These are phyloP conservation scores for Mimumesa dahlbomi DNA, from an alignment of 2,888 invertebrate genomes.

Conservation along the genomic window DNA sequence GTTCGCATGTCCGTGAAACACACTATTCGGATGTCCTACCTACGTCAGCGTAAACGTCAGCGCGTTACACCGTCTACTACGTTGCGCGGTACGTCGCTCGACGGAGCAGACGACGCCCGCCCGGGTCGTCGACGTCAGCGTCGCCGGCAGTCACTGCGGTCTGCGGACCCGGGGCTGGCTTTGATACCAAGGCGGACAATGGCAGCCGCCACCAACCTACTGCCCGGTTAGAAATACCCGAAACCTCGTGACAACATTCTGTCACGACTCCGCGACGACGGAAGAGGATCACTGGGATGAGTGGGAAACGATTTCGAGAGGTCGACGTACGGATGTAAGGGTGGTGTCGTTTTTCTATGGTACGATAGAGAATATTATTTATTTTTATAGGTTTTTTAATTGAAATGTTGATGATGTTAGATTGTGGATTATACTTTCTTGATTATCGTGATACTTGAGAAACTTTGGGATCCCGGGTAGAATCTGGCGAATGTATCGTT, in stretches of 20 bases:
- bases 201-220: slow-evolving; percentile 7
- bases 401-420: not conserved
- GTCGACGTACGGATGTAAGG: too few species aligned
- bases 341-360: too few species aligned
- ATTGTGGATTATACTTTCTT: slow-evolving; percentile 2
- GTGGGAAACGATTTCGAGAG: not conserved
- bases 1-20: slow-evolving; percentile 36
- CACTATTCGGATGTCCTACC: slow-evolving; percentile 37
- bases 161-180: slow-evolving; percentile 28
- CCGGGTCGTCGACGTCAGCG: slow-evolving; percentile 26
- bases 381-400: too few species aligned
- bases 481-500: slow-evolving; percentile 32
- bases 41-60: slow-evolving; percentile 72
- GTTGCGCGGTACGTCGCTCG: slow-evolving; percentile 54
- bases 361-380: too few species aligned
- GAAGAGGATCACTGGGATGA: not conserved
- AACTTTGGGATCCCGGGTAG: slow-evolving; percentile 22
- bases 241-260: slow-evolving; percentile 34
- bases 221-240: slow-evolving; percentile 18
- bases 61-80: slow-evolving; percentile 53
- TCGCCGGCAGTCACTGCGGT: slow-evolving; percentile 28
- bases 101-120: slow-evolving; percentile 13
- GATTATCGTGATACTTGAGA: slow-evolving; percentile 1
- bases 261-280: slow-evolving; percentile 7
- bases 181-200: slow-evolving; percentile 43